These are phyloP conservation scores for Acleris literana DNA, from an alignment of 2,888 invertebrate species.

Conservation along the genomic window DNA sequence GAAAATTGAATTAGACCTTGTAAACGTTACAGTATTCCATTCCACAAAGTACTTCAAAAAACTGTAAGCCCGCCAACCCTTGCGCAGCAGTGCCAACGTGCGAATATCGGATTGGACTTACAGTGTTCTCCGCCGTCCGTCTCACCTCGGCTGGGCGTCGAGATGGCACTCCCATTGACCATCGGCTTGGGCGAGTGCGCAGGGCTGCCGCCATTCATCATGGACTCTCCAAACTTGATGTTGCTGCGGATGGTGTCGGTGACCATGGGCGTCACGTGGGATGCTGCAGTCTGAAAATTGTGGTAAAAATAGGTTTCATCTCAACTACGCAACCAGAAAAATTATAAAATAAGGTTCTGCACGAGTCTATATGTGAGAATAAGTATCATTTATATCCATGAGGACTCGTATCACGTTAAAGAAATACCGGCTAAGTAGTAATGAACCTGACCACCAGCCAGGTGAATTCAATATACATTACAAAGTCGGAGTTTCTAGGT, in stretches of 20 bases:
- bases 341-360: too few relatives aligned
- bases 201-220: constrained; percentile 65
- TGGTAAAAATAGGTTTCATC: constrained; percentile 9
- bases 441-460: too few relatives aligned
- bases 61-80: constrained; percentile 16
- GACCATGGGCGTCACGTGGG: constrained; percentile 79
- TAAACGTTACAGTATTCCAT: constrained; percentile 26
- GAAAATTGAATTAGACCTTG: not conserved
- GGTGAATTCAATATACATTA: too few relatives aligned
- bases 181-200: constrained; percentile 65
- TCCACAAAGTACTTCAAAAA: constrained; percentile 33
- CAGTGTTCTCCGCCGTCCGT: constrained; percentile 73
- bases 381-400: too few relatives aligned
- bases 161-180: constrained; percentile 68
- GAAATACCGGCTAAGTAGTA: too few relatives aligned
- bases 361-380: too few relatives aligned
- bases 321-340: too few relatives aligned
- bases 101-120: constrained; percentile 75
- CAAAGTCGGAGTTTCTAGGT: too few relatives aligned
- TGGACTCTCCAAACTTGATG: constrained; percentile 81
- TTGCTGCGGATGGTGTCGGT: constrained; percentile 85
- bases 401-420: too few relatives aligned
- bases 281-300: constrained; percentile 70
- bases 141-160: constrained; percentile 81
- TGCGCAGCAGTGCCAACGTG: constrained; percentile 52